Evolutionary conservation across 2,797 vertebrate species (phyloP).

Genomic region (Gallinago nigripennis): DNA sequence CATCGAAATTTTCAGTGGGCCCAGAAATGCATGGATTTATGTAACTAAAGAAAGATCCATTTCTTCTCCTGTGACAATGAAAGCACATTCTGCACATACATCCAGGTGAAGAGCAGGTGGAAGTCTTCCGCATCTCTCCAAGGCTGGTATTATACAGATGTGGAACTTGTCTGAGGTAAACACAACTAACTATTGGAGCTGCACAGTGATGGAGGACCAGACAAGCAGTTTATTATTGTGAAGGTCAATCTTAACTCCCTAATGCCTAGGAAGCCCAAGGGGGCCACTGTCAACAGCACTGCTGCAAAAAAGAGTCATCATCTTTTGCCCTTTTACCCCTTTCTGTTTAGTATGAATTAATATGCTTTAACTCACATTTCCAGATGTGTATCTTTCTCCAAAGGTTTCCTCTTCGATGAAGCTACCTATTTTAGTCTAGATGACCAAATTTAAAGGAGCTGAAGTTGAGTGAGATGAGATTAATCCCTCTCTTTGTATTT

Average conservation of each 20-base stretch:
- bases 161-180: background rate
- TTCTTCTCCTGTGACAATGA: background rate
- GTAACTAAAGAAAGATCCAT: background rate
- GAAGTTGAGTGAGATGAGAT: background rate
- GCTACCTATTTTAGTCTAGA: background rate
- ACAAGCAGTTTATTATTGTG: background rate
- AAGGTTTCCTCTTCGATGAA: background rate
- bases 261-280: background rate
- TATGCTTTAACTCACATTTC: background rate
- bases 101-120: background rate
- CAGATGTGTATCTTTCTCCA: background rate
- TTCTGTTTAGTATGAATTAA: background rate
- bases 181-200: accelerated
- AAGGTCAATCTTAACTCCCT: background rate
- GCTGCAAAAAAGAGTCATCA: background rate
- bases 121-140: background rate
- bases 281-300: background rate
- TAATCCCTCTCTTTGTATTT: background rate
- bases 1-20: background rate
- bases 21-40: background rate
- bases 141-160: background rate
- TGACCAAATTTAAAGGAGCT: background rate
- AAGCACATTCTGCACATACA: background rate
- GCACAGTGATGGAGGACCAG: background rate
- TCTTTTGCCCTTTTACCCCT: background rate